phyloP scores from a whole-genome alignment of 2,797 vertebrate species.

The Carcharodon carcharias region DNA sequence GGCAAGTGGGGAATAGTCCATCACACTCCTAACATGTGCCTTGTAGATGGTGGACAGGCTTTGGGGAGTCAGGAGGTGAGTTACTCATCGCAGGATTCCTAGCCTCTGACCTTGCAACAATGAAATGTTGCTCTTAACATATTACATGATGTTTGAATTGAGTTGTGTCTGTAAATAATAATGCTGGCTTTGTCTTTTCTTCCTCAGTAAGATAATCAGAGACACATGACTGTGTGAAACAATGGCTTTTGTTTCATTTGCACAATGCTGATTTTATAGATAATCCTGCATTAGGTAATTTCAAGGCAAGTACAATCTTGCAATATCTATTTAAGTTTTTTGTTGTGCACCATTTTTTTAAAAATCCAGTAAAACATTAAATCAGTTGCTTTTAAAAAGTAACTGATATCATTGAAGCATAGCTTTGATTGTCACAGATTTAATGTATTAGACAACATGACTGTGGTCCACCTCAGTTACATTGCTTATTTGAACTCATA shows the following conservation, averaged over 20 bases:
- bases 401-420: not conserved
- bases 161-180: not conserved
- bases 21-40: too few relatives aligned
- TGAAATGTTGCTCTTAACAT: not conserved
- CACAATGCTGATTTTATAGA: not conserved
- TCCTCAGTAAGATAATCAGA: not conserved
- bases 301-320: not conserved
- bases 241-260: not conserved
- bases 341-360: not conserved
- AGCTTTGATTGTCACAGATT: not conserved
- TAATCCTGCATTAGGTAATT: not conserved
- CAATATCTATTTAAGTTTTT: not conserved
- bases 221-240: not conserved
- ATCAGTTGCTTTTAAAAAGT: not conserved
- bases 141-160: not conserved
- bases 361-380: constrained; percentile 11
- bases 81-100: too few relatives aligned
- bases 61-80: too few relatives aligned
- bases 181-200: not conserved
- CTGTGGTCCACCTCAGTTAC: not conserved
- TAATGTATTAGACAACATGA: not conserved
- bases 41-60: too few relatives aligned
- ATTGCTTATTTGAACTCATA: not conserved
- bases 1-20: too few relatives aligned
- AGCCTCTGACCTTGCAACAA: not conserved